These are phyloP conservation scores for Napeogenes inachia DNA, from an alignment of 2,888 invertebrate genomes.

Conservation along the genomic window DNA sequence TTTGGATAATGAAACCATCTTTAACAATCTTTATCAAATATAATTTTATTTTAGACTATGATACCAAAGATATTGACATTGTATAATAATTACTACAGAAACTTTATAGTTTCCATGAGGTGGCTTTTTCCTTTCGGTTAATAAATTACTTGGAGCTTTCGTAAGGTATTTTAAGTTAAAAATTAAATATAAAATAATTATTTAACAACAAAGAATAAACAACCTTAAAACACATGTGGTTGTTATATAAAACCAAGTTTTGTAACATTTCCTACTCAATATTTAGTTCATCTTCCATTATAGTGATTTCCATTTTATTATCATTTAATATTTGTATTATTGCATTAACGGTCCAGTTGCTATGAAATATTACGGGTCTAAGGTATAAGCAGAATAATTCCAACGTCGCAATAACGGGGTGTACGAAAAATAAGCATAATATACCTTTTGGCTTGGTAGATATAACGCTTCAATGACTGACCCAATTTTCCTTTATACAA, in stretches of 20 bases:
- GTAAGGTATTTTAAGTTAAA: not conserved
- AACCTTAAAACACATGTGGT: too few species aligned
- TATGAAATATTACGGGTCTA: slow-evolving; percentile 2
- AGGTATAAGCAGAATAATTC: not conserved
- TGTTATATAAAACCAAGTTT: too few species aligned
- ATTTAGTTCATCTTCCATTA: slow-evolving; percentile 1
- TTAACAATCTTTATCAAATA: too few species aligned
- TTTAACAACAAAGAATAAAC: not conserved
- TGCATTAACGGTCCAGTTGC: not conserved
- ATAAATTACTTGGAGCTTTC: too few species aligned
- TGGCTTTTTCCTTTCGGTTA: not conserved
- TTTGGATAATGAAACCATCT: too few species aligned
- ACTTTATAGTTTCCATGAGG: not conserved
- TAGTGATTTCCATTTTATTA: slow-evolving; percentile 3
- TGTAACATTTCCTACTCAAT: not conserved
- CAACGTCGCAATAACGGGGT: not conserved
- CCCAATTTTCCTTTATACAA: slow-evolving; percentile 25
- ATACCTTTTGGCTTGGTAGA: slow-evolving; percentile 1
- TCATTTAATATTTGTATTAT: slow-evolving; percentile 4
- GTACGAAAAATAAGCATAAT: slow-evolving; percentile 6
- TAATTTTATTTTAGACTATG: not conserved
- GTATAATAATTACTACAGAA: not conserved
- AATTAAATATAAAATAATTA: too few species aligned
- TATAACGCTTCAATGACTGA: slow-evolving; percentile 29
- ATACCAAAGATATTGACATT: not conserved